Evolutionary conservation across 2,888 invertebrate species (phyloP), one percentile per base, ranked within the genome.

Genomic region (Cosmopolites sordidus): DNA sequence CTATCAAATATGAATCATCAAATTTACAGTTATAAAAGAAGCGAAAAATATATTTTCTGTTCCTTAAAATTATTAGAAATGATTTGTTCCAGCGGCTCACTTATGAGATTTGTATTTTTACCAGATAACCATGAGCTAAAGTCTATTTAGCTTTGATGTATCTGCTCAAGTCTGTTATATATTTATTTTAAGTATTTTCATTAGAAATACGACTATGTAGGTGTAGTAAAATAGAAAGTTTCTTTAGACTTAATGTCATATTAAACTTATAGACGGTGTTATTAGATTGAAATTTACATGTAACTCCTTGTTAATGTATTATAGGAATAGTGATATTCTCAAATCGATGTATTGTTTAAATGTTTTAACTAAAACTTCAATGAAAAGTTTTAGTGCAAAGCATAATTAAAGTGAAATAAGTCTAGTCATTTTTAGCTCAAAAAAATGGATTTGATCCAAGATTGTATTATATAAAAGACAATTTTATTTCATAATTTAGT

Each of bases 341-440:
- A 51, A 42, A 42, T 41, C 42, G 30, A 48, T 42, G 42, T 48
- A 40, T 16, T 33, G 33, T 33, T 33, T 33, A 12, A 12, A 33
- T 11, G 12, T 11, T 33, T 30, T 48, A 33, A 16, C 37, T 42
- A 42, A 46, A 40, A 47, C 47, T 47, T 47, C 39, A 22, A n/a
- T n/a, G n/a, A 18, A 37, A 37, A 45, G 45, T 37, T 45, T 43
- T 33, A 22, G 45, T 45, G n/a, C 37, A 45, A 37, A 45, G 45
- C 37, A 17, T 16, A 33, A 42, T 42, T 12, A 33, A 33, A 3
- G 29, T 47, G 42, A 41, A 48, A 39, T 48, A 54, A 29, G 33
- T 56, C 56, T 56, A 56, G 56, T 56, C 56, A 52, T 56, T 55
- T 44, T 47, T 56, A 56, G 56, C 51, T 56, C 51, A 51, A 56